phyloP scores from a whole-genome alignment of 2,888 invertebrate species.

The Eudemis profundana region DNA sequence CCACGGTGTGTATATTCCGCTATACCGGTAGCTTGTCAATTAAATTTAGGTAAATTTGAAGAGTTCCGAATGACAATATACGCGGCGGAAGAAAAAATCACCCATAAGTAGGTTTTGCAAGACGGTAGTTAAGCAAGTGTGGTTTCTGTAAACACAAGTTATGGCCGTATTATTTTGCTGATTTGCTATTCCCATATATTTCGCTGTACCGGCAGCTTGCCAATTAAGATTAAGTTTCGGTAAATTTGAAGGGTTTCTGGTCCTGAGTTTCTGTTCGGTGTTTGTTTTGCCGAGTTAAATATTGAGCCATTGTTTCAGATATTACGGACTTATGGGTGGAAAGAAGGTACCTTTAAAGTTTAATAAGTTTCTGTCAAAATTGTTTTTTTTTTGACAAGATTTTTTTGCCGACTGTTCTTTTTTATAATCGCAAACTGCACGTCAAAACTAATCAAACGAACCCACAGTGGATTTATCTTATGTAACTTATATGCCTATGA shows the following conservation, averaged over 20 bases:
- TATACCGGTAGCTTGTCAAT: no score
- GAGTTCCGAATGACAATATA: no score
- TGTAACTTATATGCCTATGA: no score
- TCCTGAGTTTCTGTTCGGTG: conserved; percentile 2
- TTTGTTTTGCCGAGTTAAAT: conserved; percentile 4
- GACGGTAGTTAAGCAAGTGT: not conserved
- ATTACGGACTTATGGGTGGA: not conserved
- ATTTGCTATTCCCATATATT: conserved; percentile 15
- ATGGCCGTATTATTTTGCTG: not conserved
- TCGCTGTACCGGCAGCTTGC: conserved; percentile 13
- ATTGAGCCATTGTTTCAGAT: conserved; percentile 17
- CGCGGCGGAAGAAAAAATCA: no score
- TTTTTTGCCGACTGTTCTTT: no score
- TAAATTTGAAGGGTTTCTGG: conserved; percentile 33
- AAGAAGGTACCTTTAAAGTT: not conserved
- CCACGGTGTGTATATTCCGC: no score
- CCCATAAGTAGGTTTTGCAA: no score
- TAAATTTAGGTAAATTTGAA: no score
- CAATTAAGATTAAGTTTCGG: conserved; percentile 36
- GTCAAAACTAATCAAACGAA: no score
- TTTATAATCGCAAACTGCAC: no score
- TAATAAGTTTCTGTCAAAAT: no score
- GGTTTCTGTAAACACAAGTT: not conserved
- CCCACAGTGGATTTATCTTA: no score
- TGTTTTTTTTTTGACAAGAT: not conserved